Conservation (phyloP, 2,797 vertebrate species). For the Microctenopoma stevenorrisi region DNA sequence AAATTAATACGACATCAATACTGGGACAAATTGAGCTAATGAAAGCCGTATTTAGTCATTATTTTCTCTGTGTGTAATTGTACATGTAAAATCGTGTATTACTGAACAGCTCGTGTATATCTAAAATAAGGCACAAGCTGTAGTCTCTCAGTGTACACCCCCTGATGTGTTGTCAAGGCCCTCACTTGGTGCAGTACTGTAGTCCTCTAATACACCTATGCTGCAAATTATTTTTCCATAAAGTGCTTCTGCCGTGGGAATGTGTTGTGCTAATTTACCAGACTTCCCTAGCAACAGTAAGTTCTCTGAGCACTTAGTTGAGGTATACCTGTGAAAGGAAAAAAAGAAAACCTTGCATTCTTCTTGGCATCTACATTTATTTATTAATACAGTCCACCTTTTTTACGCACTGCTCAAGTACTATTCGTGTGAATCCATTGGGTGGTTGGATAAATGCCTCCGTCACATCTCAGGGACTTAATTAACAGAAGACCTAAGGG, state of each 20-base stretch:
- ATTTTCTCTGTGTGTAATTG: neutral
- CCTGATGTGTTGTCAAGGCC: constrained; percentile 2
- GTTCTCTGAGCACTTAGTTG: constrained; percentile 34
- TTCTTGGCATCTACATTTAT: constrained; percentile 42
- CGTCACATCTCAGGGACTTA: constrained; percentile 70
- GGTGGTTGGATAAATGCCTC: constrained; percentile 53
- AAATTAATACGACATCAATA: constrained; percentile 6
- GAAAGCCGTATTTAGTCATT: constrained; percentile 1
- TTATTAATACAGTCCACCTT: constrained; percentile 57
- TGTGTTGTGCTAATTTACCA: constrained; percentile 20
- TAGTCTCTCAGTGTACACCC: constrained; percentile 20
- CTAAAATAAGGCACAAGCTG: constrained; percentile 24
- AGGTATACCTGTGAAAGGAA: constrained; percentile 19
- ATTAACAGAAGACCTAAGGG: constrained; percentile 76
- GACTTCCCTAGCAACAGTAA: constrained; percentile 26
- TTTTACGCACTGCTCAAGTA: constrained; percentile 45
- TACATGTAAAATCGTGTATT: neutral
- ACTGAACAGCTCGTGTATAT: neutral
- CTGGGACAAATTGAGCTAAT: constrained; percentile 5
- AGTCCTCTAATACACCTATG: constrained; percentile 4
- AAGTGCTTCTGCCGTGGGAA: constrained; percentile 5
- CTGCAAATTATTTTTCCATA: constrained; percentile 16
- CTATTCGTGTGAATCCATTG: constrained; percentile 65
- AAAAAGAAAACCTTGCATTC: neutral
- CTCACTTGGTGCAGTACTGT: neutral